Evolutionary conservation across 2,888 invertebrate species (phyloP), one percentile per base, ranked within the genome.

Genomic region (Acrocyrtus sp.): DNA sequence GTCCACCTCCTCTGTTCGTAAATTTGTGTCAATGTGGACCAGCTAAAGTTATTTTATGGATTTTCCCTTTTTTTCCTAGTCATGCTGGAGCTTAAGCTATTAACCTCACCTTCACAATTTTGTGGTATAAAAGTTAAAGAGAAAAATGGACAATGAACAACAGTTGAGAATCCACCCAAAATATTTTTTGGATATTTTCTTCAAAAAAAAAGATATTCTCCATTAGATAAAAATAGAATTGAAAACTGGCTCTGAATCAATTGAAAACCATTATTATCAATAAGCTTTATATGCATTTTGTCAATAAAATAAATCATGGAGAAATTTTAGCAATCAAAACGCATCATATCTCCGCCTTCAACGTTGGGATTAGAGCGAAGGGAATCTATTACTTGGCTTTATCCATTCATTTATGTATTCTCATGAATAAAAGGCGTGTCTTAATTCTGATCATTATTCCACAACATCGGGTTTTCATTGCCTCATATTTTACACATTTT

Each of bases 361-460:
- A 60, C 45, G 67, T 67, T 67, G 67, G 60, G 67, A 26, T n/a
- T n/a, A n/a, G n/a, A n/a, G n/a, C 51, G 47, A 41, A 39, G 29
- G 50, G 29, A 60, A 51, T 45, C 10, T 12, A 27, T 19, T 39
- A 27, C 41, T 39, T 50, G 19, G 57, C 41, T 58, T 58, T 43
- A 51, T 67, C 58, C 51, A 60, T 67, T 50, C 27, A n/a, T n/a
- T 58, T 58, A 5, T 45, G 15, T 54, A 29, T 47, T 27, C 58
- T 67, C 58, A 67, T 67, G 57, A 67, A 67, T 67, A 67, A 67
- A 51, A 67, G 68, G 68, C 68, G 68, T 68, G 68, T 60, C 68
- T 50, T 53, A 27, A 68, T 68, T 68, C 51, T 24, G 53, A 48
- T 68, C 68, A 68, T 68, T 68, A 68, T 68, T 68, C 68, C 68